These are phyloP conservation scores for Oscheius sp. DNA, from an alignment of 2,888 invertebrate species.

Conservation along the genomic window DNA sequence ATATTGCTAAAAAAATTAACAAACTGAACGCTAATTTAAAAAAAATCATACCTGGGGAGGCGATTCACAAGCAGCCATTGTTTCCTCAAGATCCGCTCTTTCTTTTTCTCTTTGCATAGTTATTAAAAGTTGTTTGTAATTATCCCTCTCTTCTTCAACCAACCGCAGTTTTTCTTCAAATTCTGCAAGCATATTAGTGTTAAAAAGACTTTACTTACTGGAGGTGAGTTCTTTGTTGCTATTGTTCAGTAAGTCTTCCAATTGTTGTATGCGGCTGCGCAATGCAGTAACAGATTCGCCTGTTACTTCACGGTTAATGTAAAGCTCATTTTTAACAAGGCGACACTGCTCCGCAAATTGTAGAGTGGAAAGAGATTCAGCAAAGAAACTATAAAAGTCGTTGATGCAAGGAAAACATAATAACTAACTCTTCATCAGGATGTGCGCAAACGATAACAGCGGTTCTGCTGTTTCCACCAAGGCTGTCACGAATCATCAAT, in stretches of 20 bases:
- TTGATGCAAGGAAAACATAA: too few relatives aligned
- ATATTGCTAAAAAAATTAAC: too few relatives aligned
- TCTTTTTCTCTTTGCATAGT: background rate
- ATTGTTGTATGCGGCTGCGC: conserved; percentile 72
- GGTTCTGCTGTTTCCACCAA: conserved; percentile 76
- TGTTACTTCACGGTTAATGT: conserved; percentile 74
- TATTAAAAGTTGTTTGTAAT: background rate
- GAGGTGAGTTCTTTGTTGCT: background rate
- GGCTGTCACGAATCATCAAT: conserved; percentile 75
- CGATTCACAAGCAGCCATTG: background rate
- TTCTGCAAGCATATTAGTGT: background rate
- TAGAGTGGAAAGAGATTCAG: conserved; percentile 75
- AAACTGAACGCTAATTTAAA: too few relatives aligned
- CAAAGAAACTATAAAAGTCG: conserved; percentile 74
- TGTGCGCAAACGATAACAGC: conserved; percentile 75
- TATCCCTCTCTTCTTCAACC: background rate
- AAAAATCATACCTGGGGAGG: background rate
- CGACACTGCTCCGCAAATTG: conserved; percentile 75
- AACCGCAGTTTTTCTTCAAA: background rate
- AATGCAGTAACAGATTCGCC: conserved; percentile 73
- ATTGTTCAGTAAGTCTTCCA: conserved; percentile 55
- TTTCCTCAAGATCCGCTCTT: background rate
- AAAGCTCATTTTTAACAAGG: conserved; percentile 75
- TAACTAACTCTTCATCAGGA: conserved; percentile 73
- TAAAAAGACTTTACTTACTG: background rate